A percentile compares a stretch with the other conserved stretches of the same genome.
Evolutionary conservation across 30 jellyfish, hydroid and myxozoan species (phyloP).

Genomic region (Haliclystus octoradiatus): DNA sequence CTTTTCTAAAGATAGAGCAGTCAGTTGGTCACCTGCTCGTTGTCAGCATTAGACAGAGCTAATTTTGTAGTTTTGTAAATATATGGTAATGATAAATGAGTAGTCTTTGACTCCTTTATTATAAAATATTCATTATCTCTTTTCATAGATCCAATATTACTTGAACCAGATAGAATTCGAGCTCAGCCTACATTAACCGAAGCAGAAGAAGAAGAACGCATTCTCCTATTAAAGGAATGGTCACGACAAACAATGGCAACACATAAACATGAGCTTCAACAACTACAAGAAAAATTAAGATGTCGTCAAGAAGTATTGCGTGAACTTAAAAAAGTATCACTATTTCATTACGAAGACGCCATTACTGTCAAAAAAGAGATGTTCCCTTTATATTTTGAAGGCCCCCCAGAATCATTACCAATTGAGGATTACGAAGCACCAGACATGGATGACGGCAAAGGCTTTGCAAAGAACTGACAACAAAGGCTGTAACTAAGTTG

Average conservation of each 20-base stretch:
- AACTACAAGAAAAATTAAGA: slow-evolving; percentile 40
- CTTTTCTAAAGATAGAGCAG: no score
- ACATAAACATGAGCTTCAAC: slow-evolving; percentile 44
- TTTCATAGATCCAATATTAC: slow-evolving; percentile 41
- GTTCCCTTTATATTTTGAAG: slow-evolving; percentile 65
- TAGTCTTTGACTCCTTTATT: no score
- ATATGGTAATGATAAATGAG: no score
- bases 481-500: no score
- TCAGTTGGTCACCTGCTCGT: no score
- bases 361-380: slow-evolving; percentile 37
- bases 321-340: slow-evolving; percentile 70
- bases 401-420: slow-evolving; percentile 91
- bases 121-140: no score
- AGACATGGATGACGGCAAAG: slow-evolving; percentile 55
- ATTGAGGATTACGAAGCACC: slow-evolving; percentile 68
- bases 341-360: slow-evolving; percentile 54
- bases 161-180: slow-evolving; percentile 53
- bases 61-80: no score
- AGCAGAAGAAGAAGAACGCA: slow-evolving; percentile 46
- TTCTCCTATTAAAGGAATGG: slow-evolving; percentile 69
- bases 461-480: no score
- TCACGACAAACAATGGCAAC: slow-evolving; percentile 53
- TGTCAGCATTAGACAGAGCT: no score
- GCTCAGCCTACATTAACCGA: slow-evolving; percentile 16
- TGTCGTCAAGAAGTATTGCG: slow-evolving; percentile 75